Conservation (phyloP, 2,888 invertebrate species). For the Noctua fimbriata region DNA sequence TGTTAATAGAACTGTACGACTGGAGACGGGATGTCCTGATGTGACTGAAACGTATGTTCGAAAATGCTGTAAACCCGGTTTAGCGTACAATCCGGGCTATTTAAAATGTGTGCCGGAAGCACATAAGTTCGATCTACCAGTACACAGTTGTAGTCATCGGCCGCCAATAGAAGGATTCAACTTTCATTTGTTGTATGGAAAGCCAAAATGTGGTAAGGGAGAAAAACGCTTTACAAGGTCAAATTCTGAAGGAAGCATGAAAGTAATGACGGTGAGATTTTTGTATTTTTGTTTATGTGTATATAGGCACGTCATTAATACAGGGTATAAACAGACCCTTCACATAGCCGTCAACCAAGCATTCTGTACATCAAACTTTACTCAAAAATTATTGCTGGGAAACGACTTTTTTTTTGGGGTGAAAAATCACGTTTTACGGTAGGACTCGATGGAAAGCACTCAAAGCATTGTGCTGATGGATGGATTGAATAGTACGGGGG, state of each 20-base stretch:
- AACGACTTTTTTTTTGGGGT: no score
- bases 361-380: no score
- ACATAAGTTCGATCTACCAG: neutral
- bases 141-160: neutral
- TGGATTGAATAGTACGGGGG: no score
- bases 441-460: no score
- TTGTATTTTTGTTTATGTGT: neutral
- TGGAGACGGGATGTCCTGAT: constrained; percentile 75
- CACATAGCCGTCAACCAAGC: no score
- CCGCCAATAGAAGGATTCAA: constrained; percentile 3
- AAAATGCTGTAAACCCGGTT: constrained; percentile 81
- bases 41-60: constrained; percentile 72
- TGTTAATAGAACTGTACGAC: constrained; percentile 59
- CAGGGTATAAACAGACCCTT: no score
- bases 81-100: constrained; percentile 57
- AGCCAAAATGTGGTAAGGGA: neutral
- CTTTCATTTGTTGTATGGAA: constrained; percentile 13
- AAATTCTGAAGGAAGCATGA: neutral
- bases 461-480: no score
- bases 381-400: no score
- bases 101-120: neutral
- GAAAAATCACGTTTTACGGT: no score
- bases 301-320: neutral
- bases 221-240: neutral
- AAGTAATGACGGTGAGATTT: constrained; percentile 32